Evolutionary conservation across 1,140 invertebrate species (phyloP), one percentile per base, ranked within the genome.

Genomic region (Physella acuta): DNA sequence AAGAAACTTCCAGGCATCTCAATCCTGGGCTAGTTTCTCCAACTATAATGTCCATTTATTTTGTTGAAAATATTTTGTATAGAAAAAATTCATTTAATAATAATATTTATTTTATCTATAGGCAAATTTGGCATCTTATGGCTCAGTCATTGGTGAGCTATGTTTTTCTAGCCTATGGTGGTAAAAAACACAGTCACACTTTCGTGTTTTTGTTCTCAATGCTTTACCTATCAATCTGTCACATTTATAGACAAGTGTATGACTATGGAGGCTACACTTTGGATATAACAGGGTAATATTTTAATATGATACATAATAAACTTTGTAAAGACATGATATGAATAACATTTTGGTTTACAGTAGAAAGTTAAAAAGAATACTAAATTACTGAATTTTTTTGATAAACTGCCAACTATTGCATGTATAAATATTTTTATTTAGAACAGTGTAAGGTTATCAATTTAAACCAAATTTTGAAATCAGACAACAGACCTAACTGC

Each of bases 211-310:
- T 78, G 0, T 73, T 79, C 61, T 72, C 93, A 16, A 89, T 97
- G 85, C 77, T 89, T 52, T 97, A 96, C 85, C 86, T 97, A 61
- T 92, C 93, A 3, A 89, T 89, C 72, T 88, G 94, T 55, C 95
- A 98, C 84, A 85, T 95, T 68, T 91, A 94, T 85, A 87, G 94
- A 59, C 91, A 94, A 85, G 88, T 94, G 33, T 94, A 94, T 79
- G 91, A 94, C 81, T 93, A 94, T 78, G 92, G 91, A 66, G 91
- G 91, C 52, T 95, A 93, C 81, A 90, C 90, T n/a, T 84, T 97
- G 66, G 95, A 98, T 84, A 92, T 98, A 73, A 96, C 94, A 78
- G 93, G 93, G 92, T 87, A n/a, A 51, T 39, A 30, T 34, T n/a
- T 8, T 44, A 44, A 44, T 11, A 44, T 20, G 20, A 20, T 44